A percentile compares a stretch with the other conserved stretches of the same genome.
Conservation (phyloP, 2,113 vertebrate genomes). For the Myanophis thanlyinensis region DNA sequence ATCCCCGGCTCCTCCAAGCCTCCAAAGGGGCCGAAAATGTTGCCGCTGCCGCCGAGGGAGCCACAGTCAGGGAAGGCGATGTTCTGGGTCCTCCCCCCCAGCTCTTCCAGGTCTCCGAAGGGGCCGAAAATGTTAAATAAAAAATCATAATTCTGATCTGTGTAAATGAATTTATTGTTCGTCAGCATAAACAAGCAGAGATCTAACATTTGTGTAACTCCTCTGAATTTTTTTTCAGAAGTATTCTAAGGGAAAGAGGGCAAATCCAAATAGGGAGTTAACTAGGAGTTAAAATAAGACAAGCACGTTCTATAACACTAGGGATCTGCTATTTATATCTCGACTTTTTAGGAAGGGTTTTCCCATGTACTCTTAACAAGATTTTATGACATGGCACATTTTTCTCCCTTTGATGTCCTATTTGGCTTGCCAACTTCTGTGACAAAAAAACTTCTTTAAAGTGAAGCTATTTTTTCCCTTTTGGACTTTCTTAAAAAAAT, state of each 20-base stretch:
- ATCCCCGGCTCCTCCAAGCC: too few species aligned
- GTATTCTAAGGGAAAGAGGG: not conserved
- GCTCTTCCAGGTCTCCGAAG: too few species aligned
- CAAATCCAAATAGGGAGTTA: not conserved
- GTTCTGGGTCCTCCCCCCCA: too few species aligned
- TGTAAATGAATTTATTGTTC: not conserved
- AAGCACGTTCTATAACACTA: not conserved
- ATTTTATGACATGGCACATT: conserved; percentile 2
- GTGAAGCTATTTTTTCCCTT: not conserved
- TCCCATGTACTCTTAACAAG: not conserved
- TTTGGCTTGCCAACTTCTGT: not conserved
- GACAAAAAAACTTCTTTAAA: not conserved
- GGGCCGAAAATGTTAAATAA: too few species aligned
- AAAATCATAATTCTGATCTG: not conserved
- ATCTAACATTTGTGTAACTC: not conserved
- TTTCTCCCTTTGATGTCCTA: not conserved
- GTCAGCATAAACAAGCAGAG: not conserved
- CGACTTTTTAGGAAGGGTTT: not conserved
- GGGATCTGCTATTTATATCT: not conserved
- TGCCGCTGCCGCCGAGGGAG: too few species aligned
- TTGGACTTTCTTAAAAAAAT: not conserved
- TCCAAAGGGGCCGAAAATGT: too few species aligned
- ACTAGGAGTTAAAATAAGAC: not conserved
- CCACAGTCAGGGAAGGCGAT: too few species aligned
- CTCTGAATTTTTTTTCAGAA: not conserved